A percentile compares a stretch with the other conserved stretches of the same genome.
These are phyloP conservation scores for Vulpes vulpes DNA, from an alignment of 2,113 vertebrate species.

Conservation along the genomic window DNA sequence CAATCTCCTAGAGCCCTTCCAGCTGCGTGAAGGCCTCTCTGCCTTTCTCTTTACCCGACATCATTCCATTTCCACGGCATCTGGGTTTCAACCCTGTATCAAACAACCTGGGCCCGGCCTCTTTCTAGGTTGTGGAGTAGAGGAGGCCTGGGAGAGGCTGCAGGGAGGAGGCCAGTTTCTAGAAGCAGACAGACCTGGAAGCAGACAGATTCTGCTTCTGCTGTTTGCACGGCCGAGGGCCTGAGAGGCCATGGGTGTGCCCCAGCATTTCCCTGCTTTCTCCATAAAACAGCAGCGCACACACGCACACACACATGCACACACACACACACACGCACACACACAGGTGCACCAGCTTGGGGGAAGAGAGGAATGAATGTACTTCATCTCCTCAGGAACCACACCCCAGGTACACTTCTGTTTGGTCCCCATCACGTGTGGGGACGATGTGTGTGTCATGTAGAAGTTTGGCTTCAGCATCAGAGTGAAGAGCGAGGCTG, in stretches of 20 bases:
- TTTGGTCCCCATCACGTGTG: background rate
- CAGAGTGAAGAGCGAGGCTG: background rate
- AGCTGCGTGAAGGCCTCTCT: background rate
- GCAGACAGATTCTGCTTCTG: background rate
- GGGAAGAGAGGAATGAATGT: background rate
- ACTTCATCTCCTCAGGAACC: background rate
- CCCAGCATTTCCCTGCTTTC: background rate
- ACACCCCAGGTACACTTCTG: background rate
- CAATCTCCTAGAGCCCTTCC: background rate
- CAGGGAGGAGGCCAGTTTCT: background rate
- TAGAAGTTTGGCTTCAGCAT: background rate
- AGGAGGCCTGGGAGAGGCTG: background rate
- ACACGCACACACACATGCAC: background rate
- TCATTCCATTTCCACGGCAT: background rate
- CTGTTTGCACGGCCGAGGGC: background rate
- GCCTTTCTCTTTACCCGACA: background rate
- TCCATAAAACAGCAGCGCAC: background rate
- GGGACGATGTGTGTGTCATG: background rate
- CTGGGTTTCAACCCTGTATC: background rate
- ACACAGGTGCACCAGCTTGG: background rate
- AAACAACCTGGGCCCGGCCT: background rate
- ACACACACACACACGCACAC: too few species aligned
- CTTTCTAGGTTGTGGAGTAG: background rate
- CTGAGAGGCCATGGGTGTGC: background rate
- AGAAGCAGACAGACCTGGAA: background rate